Percentiles rank a stretch among this genome's conserved stretches.
phyloP scores from a whole-genome alignment of 64 coral and sea anemone genomes.

The Anthopleura sola region DNA sequence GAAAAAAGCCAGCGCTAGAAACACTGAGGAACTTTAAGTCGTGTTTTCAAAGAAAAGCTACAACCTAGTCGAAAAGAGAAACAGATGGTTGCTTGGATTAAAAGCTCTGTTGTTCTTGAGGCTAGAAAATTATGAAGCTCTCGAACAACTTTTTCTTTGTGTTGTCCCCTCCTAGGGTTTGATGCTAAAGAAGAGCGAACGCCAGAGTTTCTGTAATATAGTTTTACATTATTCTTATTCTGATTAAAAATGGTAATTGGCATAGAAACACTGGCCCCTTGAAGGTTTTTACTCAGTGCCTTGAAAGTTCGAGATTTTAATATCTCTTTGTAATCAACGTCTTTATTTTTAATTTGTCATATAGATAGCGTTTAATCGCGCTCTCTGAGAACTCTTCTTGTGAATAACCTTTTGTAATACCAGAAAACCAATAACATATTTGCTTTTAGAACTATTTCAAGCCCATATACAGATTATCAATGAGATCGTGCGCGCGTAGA shows the following conservation, averaged over 20 bases:
- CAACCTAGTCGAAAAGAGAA: no score
- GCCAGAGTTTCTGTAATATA: background rate
- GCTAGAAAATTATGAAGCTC: no score
- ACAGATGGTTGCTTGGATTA: background rate
- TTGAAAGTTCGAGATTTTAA: conserved; percentile 3
- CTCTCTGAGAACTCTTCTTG: background rate
- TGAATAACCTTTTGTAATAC: no score
- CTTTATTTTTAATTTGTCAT: conserved; percentile 14
- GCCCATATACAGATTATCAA: no score
- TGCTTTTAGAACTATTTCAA: no score
- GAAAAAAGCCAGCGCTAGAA: no score
- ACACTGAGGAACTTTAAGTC: no score
- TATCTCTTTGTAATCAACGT: background rate
- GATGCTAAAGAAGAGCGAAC: background rate
- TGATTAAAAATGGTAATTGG: conserved; percentile 4
- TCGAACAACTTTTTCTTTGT: no score
- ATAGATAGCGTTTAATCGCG: background rate
- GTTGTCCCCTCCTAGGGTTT: background rate
- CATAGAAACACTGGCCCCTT: background rate
- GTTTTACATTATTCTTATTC: background rate
- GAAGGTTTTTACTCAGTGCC: background rate
- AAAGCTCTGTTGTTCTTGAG: no score
- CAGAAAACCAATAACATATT: no score
- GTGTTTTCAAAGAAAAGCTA: no score
- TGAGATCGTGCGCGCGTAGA: no score